Base-by-base conservation (phyloP, 1,140 invertebrate genomes). In the Pogonomyrmex barbatus region DNA sequence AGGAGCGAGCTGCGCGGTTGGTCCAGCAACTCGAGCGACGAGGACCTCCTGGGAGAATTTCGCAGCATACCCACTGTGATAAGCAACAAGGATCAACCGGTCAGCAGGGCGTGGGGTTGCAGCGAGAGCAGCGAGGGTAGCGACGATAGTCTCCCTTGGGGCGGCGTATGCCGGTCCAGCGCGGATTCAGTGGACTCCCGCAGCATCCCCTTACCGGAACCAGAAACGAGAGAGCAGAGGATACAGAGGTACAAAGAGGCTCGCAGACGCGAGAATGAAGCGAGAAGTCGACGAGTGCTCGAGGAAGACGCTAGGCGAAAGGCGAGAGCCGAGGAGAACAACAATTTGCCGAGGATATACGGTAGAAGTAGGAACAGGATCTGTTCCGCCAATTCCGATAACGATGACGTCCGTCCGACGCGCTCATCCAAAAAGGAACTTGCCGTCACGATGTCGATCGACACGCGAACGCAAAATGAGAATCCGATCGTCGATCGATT, bases 101-200 rank as follows among this genome's bases (percentile, higher is more conserved):
- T 86, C 12, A 81, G 65, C 8, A 89, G 94, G 17, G 91, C 92
- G 1, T 95, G 94, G 94, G 94, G 94, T 39, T 94, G 93, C 85
- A 94, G 93, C 87, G 94, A 95, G 73, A 95, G 95, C 84, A 95
- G 95, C 87, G 95, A 95, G 50, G 95, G 95, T 12, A 95, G 94
- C 83, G 94, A 95, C 88, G 94, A 95, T 73, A 95, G 94, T 70
- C 85, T 95, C 0, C 93, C 93, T 36, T 95, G 93, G 93, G 90
- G 91, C 10, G 91, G 90, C 1, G 88, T 90, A 12, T 93, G 91
- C 67, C 87, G 91, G 3, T 92, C 92, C 0, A 91, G 90, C 77
- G 90, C 91, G 8, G 94, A 94, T 47, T 90, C 91, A 2, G 93
- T 94, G 4, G 93, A 94, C 60, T 90, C 92, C 0, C 65, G 79